A percentile compares a stretch with the other conserved stretches of the same genome.
These are phyloP conservation scores for Ophioninae sp. DNA, from an alignment of 2,888 invertebrate genomes.

Conservation along the genomic window DNA sequence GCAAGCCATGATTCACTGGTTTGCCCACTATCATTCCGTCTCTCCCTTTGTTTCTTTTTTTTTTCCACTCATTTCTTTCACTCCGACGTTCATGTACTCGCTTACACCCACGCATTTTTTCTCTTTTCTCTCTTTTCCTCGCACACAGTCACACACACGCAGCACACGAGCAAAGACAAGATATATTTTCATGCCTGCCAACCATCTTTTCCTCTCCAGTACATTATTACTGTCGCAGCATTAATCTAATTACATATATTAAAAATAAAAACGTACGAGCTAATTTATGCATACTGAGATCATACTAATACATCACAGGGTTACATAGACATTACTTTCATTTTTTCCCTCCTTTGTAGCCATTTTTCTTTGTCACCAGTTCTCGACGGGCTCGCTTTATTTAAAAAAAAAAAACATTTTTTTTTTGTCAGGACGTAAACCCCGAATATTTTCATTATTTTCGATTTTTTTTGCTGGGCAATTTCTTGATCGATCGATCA, in stretches of 20 bases:
- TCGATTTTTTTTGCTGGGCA: not conserved
- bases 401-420: not conserved
- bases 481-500: not conserved
- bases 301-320: slow-evolving; percentile 82
- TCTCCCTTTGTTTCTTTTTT: slow-evolving; percentile 43
- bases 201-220: slow-evolving; percentile 25
- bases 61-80: slow-evolving; percentile 30
- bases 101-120: slow-evolving; percentile 42
- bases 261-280: slow-evolving; percentile 77
- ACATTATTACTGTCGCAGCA: slow-evolving; percentile 33
- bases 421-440: not conserved
- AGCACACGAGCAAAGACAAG: slow-evolving; percentile 21
- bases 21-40: slow-evolving; percentile 62
- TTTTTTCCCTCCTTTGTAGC: slow-evolving; percentile 63
- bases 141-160: slow-evolving; percentile 29
- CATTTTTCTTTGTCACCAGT: slow-evolving; percentile 62
- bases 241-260: slow-evolving; percentile 72
- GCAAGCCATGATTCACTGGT: slow-evolving; percentile 73
- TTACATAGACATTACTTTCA: slow-evolving; percentile 79
- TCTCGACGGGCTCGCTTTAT: slow-evolving; percentile 34
- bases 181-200: slow-evolving; percentile 37
- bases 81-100: slow-evolving; percentile 43
- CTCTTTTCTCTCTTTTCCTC: slow-evolving; percentile 10
- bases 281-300: slow-evolving; percentile 81
- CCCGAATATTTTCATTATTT: not conserved